A percentile compares a stretch with the other conserved stretches of the same genome.
These are phyloP conservation scores for Chionis minor DNA, from an alignment of 2,113 vertebrate genomes.

Conservation along the genomic window DNA sequence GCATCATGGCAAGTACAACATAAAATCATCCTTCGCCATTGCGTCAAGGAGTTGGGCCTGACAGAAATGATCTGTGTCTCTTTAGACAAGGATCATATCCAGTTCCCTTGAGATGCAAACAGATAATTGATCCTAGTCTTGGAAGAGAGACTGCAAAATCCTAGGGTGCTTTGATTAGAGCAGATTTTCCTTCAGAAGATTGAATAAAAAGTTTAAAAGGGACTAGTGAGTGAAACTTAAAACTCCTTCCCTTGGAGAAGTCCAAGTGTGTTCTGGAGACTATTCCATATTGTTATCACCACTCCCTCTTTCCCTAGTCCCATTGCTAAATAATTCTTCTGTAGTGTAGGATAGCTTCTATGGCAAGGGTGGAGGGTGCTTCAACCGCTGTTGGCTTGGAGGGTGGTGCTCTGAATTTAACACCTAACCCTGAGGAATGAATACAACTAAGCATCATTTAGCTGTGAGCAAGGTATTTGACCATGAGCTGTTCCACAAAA, in stretches of 20 bases:
- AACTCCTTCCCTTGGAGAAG: not conserved
- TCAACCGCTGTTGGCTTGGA: not conserved
- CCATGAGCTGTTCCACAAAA: not conserved
- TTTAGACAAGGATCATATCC: not conserved
- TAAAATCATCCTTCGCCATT: not conserved
- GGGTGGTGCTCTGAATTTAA: not conserved
- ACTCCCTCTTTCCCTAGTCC: not conserved
- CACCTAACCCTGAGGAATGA: not conserved
- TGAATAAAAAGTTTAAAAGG: not conserved
- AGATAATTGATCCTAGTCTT: not conserved
- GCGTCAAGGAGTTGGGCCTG: not conserved
- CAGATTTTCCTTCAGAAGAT: not conserved
- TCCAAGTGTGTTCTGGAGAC: not conserved
- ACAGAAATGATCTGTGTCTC: not conserved
- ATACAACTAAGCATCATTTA: not conserved
- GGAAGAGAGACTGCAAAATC: not conserved
- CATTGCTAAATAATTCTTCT: not conserved
- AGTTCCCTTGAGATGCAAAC: not conserved
- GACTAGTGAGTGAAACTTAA: not conserved
- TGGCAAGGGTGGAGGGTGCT: not conserved
- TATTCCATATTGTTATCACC: not conserved
- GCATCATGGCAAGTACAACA: not conserved
- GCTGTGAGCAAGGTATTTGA: not conserved
- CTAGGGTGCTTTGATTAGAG: not conserved
- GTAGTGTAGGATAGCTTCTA: not conserved